A percentile compares a stretch with the other conserved stretches of the same genome.
Evolutionary conservation across 2,113 vertebrate species (phyloP).

Genomic region (Myocastor coypus): DNA sequence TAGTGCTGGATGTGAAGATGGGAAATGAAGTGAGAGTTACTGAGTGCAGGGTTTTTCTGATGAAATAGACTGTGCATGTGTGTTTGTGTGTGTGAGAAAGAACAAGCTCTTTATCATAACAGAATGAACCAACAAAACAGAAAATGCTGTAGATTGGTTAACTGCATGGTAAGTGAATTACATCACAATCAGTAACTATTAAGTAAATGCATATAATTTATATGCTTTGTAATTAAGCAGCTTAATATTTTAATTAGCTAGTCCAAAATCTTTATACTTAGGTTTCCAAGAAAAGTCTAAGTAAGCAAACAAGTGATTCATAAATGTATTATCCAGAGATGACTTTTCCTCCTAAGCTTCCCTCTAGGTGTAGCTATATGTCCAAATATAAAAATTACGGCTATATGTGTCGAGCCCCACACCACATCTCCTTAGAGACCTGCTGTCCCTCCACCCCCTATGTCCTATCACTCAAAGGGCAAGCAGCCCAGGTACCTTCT

Average conservation of each 20-base stretch:
- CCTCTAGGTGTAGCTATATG: not conserved
- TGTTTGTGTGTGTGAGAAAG: not conserved
- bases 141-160: not conserved
- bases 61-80: not conserved
- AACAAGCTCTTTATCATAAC: not conserved
- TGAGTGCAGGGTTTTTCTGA: not conserved
- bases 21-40: not conserved
- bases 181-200: not conserved
- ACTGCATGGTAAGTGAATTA: not conserved
- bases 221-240: not conserved
- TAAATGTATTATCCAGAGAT: not conserved
- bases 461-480: not conserved
- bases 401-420: not conserved
- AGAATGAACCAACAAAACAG: not conserved
- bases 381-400: not conserved
- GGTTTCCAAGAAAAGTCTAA: not conserved
- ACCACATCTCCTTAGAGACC: not conserved
- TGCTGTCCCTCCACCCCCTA: accelerated
- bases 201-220: not conserved
- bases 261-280: not conserved
- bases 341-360: not conserved
- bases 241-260: not conserved
- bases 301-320: not conserved
- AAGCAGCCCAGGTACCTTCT: not conserved
- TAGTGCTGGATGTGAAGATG: not conserved